Conservation (phyloP, 2,797 vertebrate species). For the Fistularia tabacaria region DNA sequence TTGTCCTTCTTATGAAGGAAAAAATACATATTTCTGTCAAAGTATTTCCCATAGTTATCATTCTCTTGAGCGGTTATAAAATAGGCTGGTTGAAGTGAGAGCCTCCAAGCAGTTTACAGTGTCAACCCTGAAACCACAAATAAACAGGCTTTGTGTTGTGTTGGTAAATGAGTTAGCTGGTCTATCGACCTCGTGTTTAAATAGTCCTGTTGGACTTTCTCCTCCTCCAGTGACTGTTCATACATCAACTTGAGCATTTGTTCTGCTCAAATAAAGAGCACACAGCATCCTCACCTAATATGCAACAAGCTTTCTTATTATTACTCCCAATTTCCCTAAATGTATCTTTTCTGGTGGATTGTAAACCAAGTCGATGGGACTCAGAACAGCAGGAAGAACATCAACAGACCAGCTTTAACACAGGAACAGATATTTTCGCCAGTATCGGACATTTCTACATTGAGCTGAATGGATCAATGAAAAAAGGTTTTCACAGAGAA, state of each 20-base stretch:
- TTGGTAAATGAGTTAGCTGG: conserved; percentile 69
- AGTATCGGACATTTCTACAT: conserved; percentile 62
- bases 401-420: conserved; percentile 1
- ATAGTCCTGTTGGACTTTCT: conserved; percentile 71
- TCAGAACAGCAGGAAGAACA: conserved; percentile 6
- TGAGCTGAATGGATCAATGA: conserved; percentile 60
- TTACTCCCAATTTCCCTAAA: conserved; percentile 68
- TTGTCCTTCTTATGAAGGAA: neutral
- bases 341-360: conserved; percentile 40
- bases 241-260: conserved; percentile 31
- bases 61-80: neutral
- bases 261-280: conserved; percentile 13
- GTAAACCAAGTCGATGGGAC: conserved; percentile 21
- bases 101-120: conserved; percentile 2
- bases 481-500: conserved; percentile 64
- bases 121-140: conserved; percentile 19
- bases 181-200: conserved; percentile 65
- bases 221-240: conserved; percentile 50
- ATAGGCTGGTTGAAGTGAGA: neutral
- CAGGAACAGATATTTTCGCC: neutral
- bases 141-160: conserved; percentile 28
- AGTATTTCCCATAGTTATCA: neutral
- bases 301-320: conserved; percentile 66
- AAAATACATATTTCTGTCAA: neutral
- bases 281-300: conserved; percentile 44